These are phyloP conservation scores for Eupithecia exiguata DNA, from an alignment of 2,888 invertebrate species.

Conservation along the genomic window DNA sequence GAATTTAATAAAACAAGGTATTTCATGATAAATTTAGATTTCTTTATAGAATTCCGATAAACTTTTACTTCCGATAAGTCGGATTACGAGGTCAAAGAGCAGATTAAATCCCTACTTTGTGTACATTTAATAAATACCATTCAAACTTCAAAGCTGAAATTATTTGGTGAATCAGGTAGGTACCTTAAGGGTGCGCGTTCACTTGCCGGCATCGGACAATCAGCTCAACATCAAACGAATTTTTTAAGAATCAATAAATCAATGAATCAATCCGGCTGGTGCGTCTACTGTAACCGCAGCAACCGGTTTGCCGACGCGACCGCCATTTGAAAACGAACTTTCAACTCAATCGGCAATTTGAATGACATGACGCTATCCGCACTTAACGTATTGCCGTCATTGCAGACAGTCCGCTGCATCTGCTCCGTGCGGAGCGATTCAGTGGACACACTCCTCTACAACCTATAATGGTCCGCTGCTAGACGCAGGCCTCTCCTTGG, in stretches of 20 bases:
- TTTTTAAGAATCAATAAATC: too few relatives aligned
- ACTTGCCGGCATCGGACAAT: neutral
- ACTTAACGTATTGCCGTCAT: too few relatives aligned
- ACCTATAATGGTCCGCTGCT: too few relatives aligned
- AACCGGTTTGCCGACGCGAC: neutral
- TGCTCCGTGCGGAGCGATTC: too few relatives aligned
- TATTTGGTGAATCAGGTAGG: conserved; percentile 8
- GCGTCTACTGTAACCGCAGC: neutral
- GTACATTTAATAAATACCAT: neutral
- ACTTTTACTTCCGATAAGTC: neutral
- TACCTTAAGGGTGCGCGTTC: neutral
- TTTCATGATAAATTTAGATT: conserved; percentile 1
- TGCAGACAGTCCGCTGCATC: too few relatives aligned
- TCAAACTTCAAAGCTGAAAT: neutral
- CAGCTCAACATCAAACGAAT: too few relatives aligned
- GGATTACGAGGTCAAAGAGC: neutral
- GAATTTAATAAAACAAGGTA: neutral
- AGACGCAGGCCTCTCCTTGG: too few relatives aligned
- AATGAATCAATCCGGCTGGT: accelerated
- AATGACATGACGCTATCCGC: too few relatives aligned
- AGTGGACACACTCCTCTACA: too few relatives aligned
- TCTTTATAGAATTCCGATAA: neutral
- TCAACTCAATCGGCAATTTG: too few relatives aligned
- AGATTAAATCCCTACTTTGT: neutral
- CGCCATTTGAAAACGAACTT: too few relatives aligned